A percentile compares a stretch with the other conserved stretches of the same genome.
These are phyloP conservation scores for Gymnogyps californianus DNA, from an alignment of 2,113 vertebrate genomes.

Conservation along the genomic window DNA sequence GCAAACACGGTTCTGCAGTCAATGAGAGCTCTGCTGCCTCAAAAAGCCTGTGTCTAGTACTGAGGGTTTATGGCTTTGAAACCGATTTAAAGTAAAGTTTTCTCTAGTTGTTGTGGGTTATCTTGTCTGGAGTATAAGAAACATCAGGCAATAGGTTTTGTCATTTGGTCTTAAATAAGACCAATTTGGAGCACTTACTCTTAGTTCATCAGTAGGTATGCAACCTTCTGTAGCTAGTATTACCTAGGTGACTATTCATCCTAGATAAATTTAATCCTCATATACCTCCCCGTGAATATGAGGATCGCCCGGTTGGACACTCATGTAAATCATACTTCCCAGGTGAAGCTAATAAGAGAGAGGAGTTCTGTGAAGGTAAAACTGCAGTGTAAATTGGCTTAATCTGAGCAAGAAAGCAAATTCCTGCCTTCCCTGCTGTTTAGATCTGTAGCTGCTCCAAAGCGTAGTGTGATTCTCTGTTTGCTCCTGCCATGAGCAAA, in stretches of 20 bases:
- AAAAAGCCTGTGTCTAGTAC: background rate
- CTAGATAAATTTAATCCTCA: background rate
- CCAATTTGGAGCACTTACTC: background rate
- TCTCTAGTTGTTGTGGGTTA: background rate
- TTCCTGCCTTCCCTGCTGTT: background rate
- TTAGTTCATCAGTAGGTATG: background rate
- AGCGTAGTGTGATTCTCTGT: background rate
- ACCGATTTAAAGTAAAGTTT: background rate
- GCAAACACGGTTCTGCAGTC: background rate
- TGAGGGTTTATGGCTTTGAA: background rate
- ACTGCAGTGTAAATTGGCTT: background rate
- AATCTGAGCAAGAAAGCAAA: background rate
- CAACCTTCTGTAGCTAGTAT: background rate
- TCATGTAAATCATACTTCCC: background rate
- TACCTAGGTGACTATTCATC: background rate
- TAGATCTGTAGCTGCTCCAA: background rate
- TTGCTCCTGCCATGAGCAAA: background rate
- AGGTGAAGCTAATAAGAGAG: background rate
- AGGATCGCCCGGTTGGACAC: background rate
- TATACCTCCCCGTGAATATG: background rate
- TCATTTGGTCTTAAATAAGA: background rate
- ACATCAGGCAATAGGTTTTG: background rate
- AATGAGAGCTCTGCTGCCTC: background rate
- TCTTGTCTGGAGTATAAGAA: background rate
- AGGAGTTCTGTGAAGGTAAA: background rate